Base-by-base conservation (phyloP, 2,888 invertebrate species). In the Conistra vaccinii region DNA sequence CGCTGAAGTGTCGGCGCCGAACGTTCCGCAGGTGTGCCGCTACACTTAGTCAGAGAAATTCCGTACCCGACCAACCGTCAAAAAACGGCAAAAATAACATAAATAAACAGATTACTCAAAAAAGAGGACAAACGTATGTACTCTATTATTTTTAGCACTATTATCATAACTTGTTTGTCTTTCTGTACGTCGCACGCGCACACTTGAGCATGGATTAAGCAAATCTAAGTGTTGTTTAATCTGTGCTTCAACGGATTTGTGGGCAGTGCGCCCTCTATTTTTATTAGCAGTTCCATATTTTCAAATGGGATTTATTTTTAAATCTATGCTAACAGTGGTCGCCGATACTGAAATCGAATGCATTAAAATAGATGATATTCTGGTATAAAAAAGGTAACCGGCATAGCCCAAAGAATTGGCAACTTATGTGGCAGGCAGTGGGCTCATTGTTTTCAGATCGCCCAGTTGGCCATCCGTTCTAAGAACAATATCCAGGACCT, bases 141-240 rank as follows among this genome's bases (percentile, higher is more conserved):
- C 14, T 20, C 45, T 82, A 68, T 80, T 80, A 73, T 70, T 81
- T 63, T 58, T 42, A 84, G 62, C 42, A 75, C 7, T 76, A 71
- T 75, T 69, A 60, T 69, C 55, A 73, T 45, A 73, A 67, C 53
- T 60, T 70, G 26, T 82, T 85, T 83, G 29, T 67, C 32, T 72
- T 51, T 65, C 66, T 69, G 45, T 26, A n/a, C 51, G 10, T 48
- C 66, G 83, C 86, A 83, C 86, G 78, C 72, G 83, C 60, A 39
- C 63, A 67, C 67, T 76, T 20, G 29, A 76, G 72, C 62, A 32
- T 68, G 67, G 85, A 85, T 83, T 76, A 76, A 81, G 69, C 51
- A 73, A 85, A 70, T 73, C 73, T 60, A 63, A 83, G 85, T 70
- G 60, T 35, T 81, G 66, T 85, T 68, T 81, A 81, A 70, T 85